Evolutionary conservation across 2,888 invertebrate genomes (phyloP).

Genomic region (Tipula confusa): DNA sequence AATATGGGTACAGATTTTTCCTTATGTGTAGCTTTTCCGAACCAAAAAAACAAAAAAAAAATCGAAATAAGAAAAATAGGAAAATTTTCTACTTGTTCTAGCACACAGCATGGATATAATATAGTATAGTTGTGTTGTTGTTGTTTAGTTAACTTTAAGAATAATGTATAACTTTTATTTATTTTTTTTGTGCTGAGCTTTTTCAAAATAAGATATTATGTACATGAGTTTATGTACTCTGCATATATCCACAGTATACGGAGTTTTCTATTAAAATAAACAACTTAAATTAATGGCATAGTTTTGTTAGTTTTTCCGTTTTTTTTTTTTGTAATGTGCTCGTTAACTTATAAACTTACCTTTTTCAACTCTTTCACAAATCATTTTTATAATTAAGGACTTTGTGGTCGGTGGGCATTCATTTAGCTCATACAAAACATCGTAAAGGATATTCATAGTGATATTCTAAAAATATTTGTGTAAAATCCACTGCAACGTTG

Average conservation of each 20-base stretch:
- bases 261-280: not conserved
- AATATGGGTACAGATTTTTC: not conserved
- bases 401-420: not conserved
- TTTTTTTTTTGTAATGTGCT: too few relatives aligned
- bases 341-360: conserved; percentile 16
- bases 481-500: too few relatives aligned
- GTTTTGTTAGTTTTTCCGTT: conserved; percentile 14
- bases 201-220: not conserved
- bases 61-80: not conserved
- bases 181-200: not conserved
- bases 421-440: too few relatives aligned
- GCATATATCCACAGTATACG: not conserved
- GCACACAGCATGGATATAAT: not conserved
- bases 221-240: conserved; percentile 8
- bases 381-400: not conserved
- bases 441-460: too few relatives aligned
- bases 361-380: not conserved
- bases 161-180: not conserved
- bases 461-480: too few relatives aligned
- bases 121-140: not conserved
- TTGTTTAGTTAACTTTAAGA: conserved; percentile 25
- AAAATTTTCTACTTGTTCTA: not conserved
- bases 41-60: too few relatives aligned
- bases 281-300: conserved; percentile 15
- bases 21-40: conserved; percentile 3